Conservation (phyloP, 2,888 invertebrate species). For the Papilio protenor region DNA sequence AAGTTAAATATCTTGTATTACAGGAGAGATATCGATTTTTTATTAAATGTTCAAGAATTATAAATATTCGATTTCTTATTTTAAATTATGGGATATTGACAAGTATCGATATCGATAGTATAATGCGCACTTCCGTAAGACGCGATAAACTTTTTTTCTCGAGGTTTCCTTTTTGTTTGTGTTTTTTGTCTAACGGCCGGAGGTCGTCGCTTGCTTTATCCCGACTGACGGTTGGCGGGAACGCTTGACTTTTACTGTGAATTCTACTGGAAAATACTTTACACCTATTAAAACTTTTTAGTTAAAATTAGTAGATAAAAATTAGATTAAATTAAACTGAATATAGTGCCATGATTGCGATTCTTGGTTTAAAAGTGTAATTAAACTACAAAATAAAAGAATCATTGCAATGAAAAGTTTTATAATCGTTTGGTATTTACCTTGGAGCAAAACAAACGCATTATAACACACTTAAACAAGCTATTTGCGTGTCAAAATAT, state of each 20-base stretch:
- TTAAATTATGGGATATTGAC: not conserved
- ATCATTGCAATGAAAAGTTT: not conserved
- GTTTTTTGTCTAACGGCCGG: slow-evolving; percentile 60
- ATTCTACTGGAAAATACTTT: slow-evolving; percentile 1
- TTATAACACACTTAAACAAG: not conserved
- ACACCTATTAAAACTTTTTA: not conserved
- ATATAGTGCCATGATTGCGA: not conserved
- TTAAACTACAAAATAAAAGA: not conserved
- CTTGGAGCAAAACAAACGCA: slow-evolving; percentile 14
- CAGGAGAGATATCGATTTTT: no score
- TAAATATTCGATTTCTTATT: not conserved
- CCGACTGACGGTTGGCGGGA: slow-evolving; percentile 46
- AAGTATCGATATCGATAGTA: slow-evolving; percentile 14
- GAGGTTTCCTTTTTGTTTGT: slow-evolving; percentile 53
- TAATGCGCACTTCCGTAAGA: slow-evolving; percentile 51
- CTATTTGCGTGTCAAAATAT: slow-evolving; percentile 18
- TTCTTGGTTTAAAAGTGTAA: not conserved
- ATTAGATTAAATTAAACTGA: not conserved
- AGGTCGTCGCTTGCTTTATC: slow-evolving; percentile 60
- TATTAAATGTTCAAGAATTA: no score
- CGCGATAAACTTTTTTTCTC: slow-evolving; percentile 61
- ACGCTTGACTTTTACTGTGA: not conserved
- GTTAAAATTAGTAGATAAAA: not conserved
- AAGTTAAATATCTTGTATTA: no score
- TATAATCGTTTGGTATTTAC: not conserved